Percentiles rank a stretch among this genome's conserved stretches.
These are phyloP conservation scores for Rhinoraja longicauda DNA, from an alignment of 2,797 vertebrate genomes.

Conservation along the genomic window DNA sequence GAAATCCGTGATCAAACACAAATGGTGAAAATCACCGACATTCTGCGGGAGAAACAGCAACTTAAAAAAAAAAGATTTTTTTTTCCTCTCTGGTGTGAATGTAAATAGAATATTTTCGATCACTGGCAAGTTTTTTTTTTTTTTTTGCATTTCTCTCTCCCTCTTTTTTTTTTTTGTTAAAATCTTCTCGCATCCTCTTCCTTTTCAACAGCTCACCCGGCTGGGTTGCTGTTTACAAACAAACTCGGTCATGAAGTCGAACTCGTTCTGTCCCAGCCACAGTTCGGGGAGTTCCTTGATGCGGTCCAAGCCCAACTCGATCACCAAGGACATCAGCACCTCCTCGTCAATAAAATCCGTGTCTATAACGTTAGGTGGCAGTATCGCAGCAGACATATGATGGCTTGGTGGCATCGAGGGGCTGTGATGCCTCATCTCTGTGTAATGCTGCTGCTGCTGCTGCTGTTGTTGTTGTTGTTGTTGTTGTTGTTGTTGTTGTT, in stretches of 20 bases:
- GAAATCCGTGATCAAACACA: background rate
- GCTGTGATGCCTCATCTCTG: slow-evolving; percentile 42
- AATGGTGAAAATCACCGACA: background rate
- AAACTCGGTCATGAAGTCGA: slow-evolving; percentile 83
- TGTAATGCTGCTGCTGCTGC: slow-evolving; percentile 48
- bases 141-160: background rate
- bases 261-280: slow-evolving; percentile 82
- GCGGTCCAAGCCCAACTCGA: slow-evolving; percentile 82
- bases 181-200: background rate
- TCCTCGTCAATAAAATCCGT: slow-evolving; percentile 84
- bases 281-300: slow-evolving; percentile 82
- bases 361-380: slow-evolving; percentile 83
- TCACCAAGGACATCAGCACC: slow-evolving; percentile 79
- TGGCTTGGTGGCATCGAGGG: background rate
- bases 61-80: background rate
- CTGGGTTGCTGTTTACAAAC: slow-evolving; percentile 83
- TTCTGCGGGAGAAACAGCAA: background rate
- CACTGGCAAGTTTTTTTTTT: background rate
- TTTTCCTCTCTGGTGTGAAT: background rate
- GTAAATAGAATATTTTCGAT: background rate
- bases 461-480: slow-evolving; percentile 73
- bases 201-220: slow-evolving; percentile 75
- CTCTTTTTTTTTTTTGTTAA: no score
- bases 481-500: slow-evolving; percentile 73
- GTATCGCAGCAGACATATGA: slow-evolving; percentile 54